A percentile compares a stretch with the other conserved stretches of the same genome.
Conservation (phyloP, 2,797 vertebrate genomes). For the Hydrolagus colliei region DNA sequence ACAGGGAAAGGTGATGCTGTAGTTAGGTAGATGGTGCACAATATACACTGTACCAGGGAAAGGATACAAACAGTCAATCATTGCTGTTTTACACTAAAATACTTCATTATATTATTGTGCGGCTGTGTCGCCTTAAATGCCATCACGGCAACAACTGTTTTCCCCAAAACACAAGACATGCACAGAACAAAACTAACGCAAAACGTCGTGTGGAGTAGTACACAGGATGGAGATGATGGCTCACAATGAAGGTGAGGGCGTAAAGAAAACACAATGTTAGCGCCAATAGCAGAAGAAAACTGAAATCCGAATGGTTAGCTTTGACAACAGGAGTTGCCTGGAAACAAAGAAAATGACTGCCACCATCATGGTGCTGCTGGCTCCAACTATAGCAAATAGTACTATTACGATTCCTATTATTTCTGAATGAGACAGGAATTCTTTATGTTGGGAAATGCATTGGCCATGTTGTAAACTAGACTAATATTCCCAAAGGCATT, state of each 20-base stretch:
- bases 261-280: slow-evolving; percentile 57
- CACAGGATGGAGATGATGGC: slow-evolving; percentile 55
- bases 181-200: slow-evolving; percentile 60
- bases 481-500: too few species aligned
- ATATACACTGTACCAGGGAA: slow-evolving; percentile 50
- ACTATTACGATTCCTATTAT: slow-evolving; percentile 31
- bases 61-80: slow-evolving; percentile 51
- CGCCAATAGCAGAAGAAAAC: slow-evolving; percentile 54
- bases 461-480: background rate
- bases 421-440: slow-evolving; percentile 33
- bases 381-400: slow-evolving; percentile 27
- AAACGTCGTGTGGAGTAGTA: slow-evolving; percentile 54
- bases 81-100: slow-evolving; percentile 55
- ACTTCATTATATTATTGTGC: slow-evolving; percentile 51
- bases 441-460: slow-evolving; percentile 32
- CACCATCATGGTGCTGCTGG: slow-evolving; percentile 12
- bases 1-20: slow-evolving; percentile 49
- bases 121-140: slow-evolving; percentile 56
- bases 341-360: slow-evolving; percentile 27
- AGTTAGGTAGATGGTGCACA: slow-evolving; percentile 54
- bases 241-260: slow-evolving; percentile 55
- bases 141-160: slow-evolving; percentile 57
- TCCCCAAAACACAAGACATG: slow-evolving; percentile 60
- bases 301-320: slow-evolving; percentile 62
- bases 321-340: slow-evolving; percentile 53